A percentile compares a stretch with the other conserved stretches of the same genome.
Conservation (phyloP, 2,888 invertebrate genomes). For the Prosapia bicincta region DNA sequence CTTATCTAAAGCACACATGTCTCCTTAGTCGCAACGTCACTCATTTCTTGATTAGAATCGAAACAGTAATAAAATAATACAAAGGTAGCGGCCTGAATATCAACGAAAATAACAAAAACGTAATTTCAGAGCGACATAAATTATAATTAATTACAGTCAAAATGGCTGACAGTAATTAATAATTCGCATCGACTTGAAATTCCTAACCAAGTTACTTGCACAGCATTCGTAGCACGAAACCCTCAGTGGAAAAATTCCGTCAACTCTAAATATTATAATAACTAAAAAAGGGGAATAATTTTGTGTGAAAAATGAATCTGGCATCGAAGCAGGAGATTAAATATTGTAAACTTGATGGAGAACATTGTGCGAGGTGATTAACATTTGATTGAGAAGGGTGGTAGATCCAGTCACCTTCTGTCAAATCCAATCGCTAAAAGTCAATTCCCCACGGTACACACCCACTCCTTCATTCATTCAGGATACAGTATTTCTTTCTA, state of each 20-base stretch:
- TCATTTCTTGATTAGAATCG: too few relatives aligned
- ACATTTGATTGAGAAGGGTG: slow-evolving; percentile 26
- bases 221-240: not conserved
- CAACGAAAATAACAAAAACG: too few relatives aligned
- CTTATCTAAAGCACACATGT: too few relatives aligned
- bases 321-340: not conserved
- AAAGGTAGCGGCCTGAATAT: too few relatives aligned
- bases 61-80: too few relatives aligned
- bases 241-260: not conserved
- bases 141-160: too few relatives aligned
- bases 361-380: slow-evolving; percentile 17
- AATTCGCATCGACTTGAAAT: not conserved
- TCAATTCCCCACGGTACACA: slow-evolving; percentile 19
- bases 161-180: not conserved
- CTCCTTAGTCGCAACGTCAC: too few relatives aligned
- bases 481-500: not conserved
- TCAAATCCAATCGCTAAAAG: slow-evolving; percentile 28
- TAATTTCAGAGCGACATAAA: too few relatives aligned
- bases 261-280: not conserved
- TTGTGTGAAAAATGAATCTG: slow-evolving; percentile 2
- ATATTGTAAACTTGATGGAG: not conserved
- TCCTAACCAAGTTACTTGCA: not conserved
- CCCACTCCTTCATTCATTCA: not conserved
- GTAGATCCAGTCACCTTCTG: slow-evolving; percentile 24
- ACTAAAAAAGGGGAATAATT: slow-evolving; percentile 2